These are phyloP conservation scores for Crioceris asparagi DNA, from an alignment of 2,888 invertebrate genomes.

Conservation along the genomic window DNA sequence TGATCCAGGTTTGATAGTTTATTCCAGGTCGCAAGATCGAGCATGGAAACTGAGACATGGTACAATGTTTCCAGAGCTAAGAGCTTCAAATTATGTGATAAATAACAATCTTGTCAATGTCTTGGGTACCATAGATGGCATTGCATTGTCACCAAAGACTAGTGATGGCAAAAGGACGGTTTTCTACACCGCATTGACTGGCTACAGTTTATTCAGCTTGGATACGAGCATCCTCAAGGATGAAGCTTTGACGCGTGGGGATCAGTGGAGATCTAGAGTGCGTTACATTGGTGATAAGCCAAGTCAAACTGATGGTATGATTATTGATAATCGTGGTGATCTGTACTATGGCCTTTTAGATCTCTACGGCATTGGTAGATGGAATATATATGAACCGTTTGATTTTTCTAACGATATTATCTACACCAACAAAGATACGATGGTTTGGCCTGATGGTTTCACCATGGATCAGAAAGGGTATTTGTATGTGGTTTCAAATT, in stretches of 20 bases:
- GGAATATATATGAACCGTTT: constrained; percentile 51
- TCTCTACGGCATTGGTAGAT: constrained; percentile 56
- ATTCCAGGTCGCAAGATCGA: constrained; percentile 49
- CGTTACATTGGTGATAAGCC: constrained; percentile 41
- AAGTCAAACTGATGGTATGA: constrained; percentile 55
- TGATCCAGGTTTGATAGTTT: constrained; percentile 63
- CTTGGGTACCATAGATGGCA: constrained; percentile 55
- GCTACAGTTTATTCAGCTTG: constrained; percentile 45
- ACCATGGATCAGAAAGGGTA: constrained; percentile 54
- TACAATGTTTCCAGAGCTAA: constrained; percentile 51
- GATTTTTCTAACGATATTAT: constrained; percentile 35
- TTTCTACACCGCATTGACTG: constrained; percentile 28
- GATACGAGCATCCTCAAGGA: constrained; percentile 49
- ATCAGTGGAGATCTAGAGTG: constrained; percentile 26
- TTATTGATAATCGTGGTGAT: constrained; percentile 58
- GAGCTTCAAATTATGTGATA: constrained; percentile 49
- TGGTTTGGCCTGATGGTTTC: constrained; percentile 63
- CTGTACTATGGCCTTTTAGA: constrained; percentile 58
- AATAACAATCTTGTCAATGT: constrained; percentile 39
- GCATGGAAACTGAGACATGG: constrained; percentile 60
- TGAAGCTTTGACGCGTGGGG: constrained; percentile 35
- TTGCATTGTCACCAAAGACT: constrained; percentile 51
- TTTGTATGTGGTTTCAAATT: constrained; percentile 52
- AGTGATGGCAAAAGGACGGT: constrained; percentile 20
- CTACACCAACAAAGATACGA: constrained; percentile 49